phyloP scores from a whole-genome alignment of 2,888 invertebrate genomes.

The Flexamia atlantica region DNA sequence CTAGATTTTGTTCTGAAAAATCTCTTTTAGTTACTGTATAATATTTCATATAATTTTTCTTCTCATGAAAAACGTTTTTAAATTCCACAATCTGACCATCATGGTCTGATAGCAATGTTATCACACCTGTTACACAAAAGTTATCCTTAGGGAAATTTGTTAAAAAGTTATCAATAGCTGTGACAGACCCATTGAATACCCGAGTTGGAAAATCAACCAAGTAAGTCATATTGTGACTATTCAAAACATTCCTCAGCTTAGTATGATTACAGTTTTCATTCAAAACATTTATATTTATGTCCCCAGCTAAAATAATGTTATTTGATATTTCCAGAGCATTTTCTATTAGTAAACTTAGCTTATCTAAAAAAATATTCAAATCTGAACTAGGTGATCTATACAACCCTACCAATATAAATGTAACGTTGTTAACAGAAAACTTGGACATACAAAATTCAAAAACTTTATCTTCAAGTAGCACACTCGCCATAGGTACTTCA shows the following conservation, averaged over 20 bases:
- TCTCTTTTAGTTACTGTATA: neutral
- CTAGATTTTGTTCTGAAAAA: neutral
- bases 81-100: constrained; percentile 8
- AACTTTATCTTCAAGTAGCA: neutral
- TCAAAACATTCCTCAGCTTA: neutral
- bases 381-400: constrained; percentile 4
- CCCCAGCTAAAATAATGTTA: constrained; percentile 8
- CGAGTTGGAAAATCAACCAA: constrained; percentile 6
- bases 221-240: neutral
- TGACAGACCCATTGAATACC: constrained; percentile 1
- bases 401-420: constrained; percentile 9
- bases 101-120: constrained; percentile 7
- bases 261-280: neutral
- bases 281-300: constrained; percentile 23
- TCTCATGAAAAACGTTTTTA: neutral
- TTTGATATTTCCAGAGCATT: neutral
- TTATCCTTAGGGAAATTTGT: neutral
- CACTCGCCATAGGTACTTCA: neutral
- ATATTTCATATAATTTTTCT: neutral
- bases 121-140: neutral
- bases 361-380: constrained; percentile 30
- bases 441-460: constrained; percentile 5
- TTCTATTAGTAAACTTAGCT: neutral
- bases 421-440: neutral
- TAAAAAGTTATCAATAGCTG: neutral